phyloP scores from a whole-genome alignment of 2,888 invertebrate species.

The Frankliniella fusca region DNA sequence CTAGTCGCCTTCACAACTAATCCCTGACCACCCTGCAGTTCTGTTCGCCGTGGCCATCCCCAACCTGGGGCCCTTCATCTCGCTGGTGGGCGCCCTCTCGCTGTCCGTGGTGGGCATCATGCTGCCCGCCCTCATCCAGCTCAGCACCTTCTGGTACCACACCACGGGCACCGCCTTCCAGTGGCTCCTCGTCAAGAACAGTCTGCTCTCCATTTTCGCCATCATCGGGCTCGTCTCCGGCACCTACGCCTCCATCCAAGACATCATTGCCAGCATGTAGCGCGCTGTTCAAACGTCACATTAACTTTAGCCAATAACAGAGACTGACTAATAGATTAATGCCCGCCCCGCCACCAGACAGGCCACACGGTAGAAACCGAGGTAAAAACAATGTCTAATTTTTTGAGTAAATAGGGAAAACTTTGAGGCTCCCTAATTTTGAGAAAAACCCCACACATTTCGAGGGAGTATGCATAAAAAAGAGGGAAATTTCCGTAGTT shows the following conservation, averaged over 20 bases:
- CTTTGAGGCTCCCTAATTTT: no score
- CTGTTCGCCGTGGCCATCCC: slow-evolving; percentile 80
- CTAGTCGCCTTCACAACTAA: not conserved
- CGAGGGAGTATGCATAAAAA: no score
- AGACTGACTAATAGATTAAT: no score
- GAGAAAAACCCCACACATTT: no score
- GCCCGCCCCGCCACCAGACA: no score
- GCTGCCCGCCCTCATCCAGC: slow-evolving; percentile 84
- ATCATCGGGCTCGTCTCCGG: slow-evolving; percentile 64
- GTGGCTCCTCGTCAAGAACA: slow-evolving; percentile 41
- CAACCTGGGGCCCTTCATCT: slow-evolving; percentile 65
- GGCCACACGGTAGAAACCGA: no score
- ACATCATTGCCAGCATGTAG: slow-evolving; percentile 55
- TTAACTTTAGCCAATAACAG: no score
- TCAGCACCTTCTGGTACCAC: slow-evolving; percentile 73
- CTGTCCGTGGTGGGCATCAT: slow-evolving; percentile 83
- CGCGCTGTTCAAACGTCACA: no score
- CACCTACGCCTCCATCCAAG: slow-evolving; percentile 63
- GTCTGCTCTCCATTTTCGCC: slow-evolving; percentile 58
- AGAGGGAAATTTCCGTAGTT: no score
- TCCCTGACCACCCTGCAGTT: slow-evolving; percentile 57
- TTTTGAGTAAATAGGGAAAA: no score
- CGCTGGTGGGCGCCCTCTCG: slow-evolving; percentile 82
- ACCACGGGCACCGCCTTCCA: slow-evolving; percentile 51
- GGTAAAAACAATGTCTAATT: no score